Percentiles rank a stretch among this genome's conserved stretches.
Conservation (phyloP, 2,797 vertebrate genomes). For the Rhinophrynus dorsalis region DNA sequence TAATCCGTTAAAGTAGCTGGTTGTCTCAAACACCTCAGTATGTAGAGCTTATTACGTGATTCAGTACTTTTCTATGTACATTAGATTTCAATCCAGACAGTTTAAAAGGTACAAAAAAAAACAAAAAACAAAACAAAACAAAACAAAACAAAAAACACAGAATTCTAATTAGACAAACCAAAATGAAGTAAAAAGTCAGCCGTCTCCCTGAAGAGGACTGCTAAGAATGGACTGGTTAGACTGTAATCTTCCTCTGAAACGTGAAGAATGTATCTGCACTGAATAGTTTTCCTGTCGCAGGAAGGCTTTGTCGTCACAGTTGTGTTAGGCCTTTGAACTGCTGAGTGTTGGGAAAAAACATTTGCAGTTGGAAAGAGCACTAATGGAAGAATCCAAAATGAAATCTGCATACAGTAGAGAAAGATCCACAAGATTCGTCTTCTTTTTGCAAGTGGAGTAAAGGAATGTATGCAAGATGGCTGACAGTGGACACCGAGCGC, state of each 20-base stretch:
- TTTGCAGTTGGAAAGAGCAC: constrained; percentile 9
- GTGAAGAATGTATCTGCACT: constrained; percentile 37
- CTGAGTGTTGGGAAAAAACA: constrained; percentile 35
- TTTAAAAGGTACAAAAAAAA: no score
- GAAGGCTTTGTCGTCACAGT: constrained; percentile 48
- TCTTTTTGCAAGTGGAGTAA: not conserved
- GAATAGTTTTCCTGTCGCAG: constrained; percentile 59
- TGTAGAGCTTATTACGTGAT: no score
- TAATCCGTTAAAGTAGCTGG: no score
- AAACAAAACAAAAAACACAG: not conserved
- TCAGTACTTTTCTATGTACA: no score
- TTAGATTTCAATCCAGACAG: no score
- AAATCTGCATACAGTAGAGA: constrained; percentile 1
- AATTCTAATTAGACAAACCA: not conserved
- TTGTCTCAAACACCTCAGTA: no score
- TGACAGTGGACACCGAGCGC: constrained; percentile 49
- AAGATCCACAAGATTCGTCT: not conserved
- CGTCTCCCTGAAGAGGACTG: constrained; percentile 2
- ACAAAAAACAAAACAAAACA: not conserved
- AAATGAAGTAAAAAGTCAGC: not conserved
- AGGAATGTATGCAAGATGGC: not conserved
- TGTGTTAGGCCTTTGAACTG: constrained; percentile 53
- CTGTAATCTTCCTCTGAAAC: constrained; percentile 34
- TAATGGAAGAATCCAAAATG: constrained; percentile 30
- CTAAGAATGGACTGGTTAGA: constrained; percentile 29